Evolutionary conservation across 1,140 invertebrate species (phyloP), one percentile per base, ranked within the genome.

Genomic region (Pseudomyrmex flavicornis): DNA sequence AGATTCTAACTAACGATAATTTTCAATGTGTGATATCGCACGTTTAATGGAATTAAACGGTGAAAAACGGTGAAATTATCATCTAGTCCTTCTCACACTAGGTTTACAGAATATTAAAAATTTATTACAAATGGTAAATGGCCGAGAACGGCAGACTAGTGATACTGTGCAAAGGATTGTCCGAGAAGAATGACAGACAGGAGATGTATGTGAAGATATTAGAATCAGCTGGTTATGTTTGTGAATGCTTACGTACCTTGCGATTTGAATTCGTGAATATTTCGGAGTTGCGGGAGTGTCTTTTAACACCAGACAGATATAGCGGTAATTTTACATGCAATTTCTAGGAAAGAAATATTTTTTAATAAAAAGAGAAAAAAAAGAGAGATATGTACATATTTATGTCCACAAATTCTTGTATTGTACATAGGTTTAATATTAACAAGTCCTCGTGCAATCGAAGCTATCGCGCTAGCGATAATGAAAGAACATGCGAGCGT

Each of bases 361-460:
- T 35, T 35, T 35, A 35, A 35, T 7, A 35, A 35, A 35, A 35
- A 35, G 35, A 35, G 5, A 35, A 7, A 35, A 35, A 35, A 35
- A 5, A 35, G 0, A 35, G 35, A 35, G 35, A 35, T 35, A 35
- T 35, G 35, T 35, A 35, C 8, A 9, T 9, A 70, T 59, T 10
- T 50, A 20, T 22, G 22, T 12, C 7, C 72, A 44, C 50, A 79
- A 48, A 70, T 69, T 10, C 20, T 54, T 63, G 26, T 82, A 35
- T 35, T 35, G 35, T 1, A 35, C 65, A 1, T 74, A 94, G 94
- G 94, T 76, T 17, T 94, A 13, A 92, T 94, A 84, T 82, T 94
- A 50, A 94, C 93, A 17, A 94, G 94, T 88, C 91, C 89, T 82
- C 91, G 93, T 85, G 87, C 93, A 0, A 89, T 92, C 2, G 91